These are phyloP conservation scores for Sinotaia quadrata DNA, from an alignment of 2,888 invertebrate genomes.

Conservation along the genomic window DNA sequence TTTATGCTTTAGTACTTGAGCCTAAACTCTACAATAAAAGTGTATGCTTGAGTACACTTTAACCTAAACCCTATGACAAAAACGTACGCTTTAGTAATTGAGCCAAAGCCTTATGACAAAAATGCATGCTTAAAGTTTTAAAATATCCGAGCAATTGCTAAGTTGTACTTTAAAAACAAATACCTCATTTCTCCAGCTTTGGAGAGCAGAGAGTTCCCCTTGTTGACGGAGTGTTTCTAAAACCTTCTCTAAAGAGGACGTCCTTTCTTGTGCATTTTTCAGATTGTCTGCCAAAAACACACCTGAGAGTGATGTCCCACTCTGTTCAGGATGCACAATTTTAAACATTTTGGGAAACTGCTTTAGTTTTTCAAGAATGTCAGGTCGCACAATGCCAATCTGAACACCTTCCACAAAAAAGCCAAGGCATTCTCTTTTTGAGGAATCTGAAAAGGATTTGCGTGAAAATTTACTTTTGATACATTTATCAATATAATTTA, in stretches of 20 bases:
- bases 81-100: too few species aligned
- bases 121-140: too few species aligned
- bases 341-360: constrained; percentile 28
- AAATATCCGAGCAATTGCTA: too few species aligned
- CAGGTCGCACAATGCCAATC: constrained; percentile 33
- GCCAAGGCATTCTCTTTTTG: constrained; percentile 29
- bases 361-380: constrained; percentile 27
- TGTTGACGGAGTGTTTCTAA: constrained; percentile 27
- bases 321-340: neutral
- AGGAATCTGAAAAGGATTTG: constrained; percentile 33
- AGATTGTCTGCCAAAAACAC: constrained; percentile 28
- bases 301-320: constrained; percentile 13
- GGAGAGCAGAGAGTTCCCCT: constrained; percentile 24
- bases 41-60: too few species aligned
- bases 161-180: too few species aligned
- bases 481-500: neutral
- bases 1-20: too few species aligned
- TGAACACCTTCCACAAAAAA: constrained; percentile 32
- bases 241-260: constrained; percentile 25
- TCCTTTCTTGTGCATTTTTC: constrained; percentile 23
- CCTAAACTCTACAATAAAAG: too few species aligned
- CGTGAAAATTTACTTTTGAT: neutral
- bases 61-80: too few species aligned
- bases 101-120: too few species aligned
- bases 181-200: constrained; percentile 39